These are phyloP conservation scores for Nebria salina DNA, from an alignment of 2,888 invertebrate species.

Conservation along the genomic window DNA sequence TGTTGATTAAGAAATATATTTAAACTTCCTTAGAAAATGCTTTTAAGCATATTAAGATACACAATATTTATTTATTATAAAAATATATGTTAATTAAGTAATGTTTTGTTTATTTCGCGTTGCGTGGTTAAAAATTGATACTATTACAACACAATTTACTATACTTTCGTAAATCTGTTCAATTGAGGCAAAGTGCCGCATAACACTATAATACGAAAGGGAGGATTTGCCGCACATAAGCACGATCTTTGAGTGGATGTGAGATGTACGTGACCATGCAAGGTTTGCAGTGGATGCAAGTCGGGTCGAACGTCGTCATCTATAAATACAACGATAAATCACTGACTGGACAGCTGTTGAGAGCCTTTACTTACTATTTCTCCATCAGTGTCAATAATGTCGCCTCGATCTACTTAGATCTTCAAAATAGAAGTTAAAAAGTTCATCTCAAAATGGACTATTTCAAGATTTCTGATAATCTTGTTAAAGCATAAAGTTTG, in stretches of 20 bases:
- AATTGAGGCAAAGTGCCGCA: background rate
- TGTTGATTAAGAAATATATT: no score
- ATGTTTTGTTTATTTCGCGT: no score
- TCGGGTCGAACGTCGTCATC: conserved; percentile 21
- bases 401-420: conserved; percentile 6
- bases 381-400: conserved; percentile 46
- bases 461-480: background rate
- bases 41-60: no score
- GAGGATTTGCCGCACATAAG: background rate
- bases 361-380: conserved; percentile 41
- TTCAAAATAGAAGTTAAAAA: background rate
- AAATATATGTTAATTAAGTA: no score
- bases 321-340: conserved; percentile 44
- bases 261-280: background rate
- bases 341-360: conserved; percentile 42
- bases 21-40: no score
- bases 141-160: background rate
- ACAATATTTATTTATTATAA: no score
- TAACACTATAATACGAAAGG: background rate
- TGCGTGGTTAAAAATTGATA: no score
- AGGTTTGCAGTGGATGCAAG: background rate
- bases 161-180: background rate
- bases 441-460: background rate
- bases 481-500: no score
- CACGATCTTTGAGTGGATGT: conserved; percentile 1